phyloP scores from a whole-genome alignment of 2,113 vertebrate species.

The Tupaia chinensis region DNA sequence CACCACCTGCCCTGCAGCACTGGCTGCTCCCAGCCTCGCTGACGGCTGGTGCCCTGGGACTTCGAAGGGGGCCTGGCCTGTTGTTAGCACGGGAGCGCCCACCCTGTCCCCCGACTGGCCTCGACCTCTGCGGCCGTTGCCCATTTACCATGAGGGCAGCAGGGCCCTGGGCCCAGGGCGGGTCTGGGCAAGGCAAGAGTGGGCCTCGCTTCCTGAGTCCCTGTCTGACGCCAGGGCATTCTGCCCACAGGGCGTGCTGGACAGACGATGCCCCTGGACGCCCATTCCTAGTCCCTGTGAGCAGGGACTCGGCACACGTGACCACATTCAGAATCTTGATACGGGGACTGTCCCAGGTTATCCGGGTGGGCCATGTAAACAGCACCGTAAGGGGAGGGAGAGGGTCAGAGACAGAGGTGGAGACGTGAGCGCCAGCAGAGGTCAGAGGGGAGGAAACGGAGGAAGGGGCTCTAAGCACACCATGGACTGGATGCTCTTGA shows the following conservation, averaged over 20 bases:
- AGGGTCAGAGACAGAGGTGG: not conserved
- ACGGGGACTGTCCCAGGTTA: too few species aligned
- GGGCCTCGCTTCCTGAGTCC: not conserved
- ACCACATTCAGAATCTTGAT: not conserved
- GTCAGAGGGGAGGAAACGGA: not conserved
- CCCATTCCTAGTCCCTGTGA: not conserved
- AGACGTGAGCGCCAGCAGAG: accelerated
- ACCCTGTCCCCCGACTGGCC: accelerated
- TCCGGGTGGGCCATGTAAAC: not conserved
- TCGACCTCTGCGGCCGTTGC: not conserved
- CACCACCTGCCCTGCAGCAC: not conserved
- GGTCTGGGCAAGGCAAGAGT: not conserved
- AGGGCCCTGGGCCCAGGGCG: not conserved
- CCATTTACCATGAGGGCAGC: too few species aligned
- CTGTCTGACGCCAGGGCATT: not conserved
- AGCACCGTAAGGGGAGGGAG: not conserved
- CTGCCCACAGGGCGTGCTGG: not conserved
- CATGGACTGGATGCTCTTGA: not conserved
- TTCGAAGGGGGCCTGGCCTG: not conserved
- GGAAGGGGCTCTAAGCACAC: accelerated
- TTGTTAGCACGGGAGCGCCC: not conserved
- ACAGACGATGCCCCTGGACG: not conserved
- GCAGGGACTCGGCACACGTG: not conserved
- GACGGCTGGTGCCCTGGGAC: too few species aligned
- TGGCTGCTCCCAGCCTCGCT: too few species aligned